A percentile compares a stretch with the other conserved stretches of the same genome.
These are phyloP conservation scores for Marisa cornuarietis DNA, from an alignment of 1,140 invertebrate genomes.

Conservation along the genomic window DNA sequence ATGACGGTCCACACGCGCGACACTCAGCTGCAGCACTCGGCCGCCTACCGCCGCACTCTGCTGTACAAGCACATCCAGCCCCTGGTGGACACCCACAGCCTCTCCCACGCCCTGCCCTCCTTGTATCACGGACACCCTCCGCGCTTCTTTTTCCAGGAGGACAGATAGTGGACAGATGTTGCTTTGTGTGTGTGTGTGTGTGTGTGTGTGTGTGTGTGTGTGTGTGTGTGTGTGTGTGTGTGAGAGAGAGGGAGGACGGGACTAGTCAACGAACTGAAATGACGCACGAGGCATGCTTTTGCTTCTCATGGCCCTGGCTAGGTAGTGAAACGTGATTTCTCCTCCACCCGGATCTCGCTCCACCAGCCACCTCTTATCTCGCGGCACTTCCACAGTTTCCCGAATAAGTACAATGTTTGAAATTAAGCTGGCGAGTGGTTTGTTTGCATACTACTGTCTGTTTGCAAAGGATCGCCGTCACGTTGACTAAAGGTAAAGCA, in stretches of 20 bases:
- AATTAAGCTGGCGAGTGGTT: too few relatives aligned
- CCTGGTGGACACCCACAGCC: conserved; percentile 2
- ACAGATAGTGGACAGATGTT: conserved; percentile 2
- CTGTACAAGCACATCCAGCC: conserved; percentile 25
- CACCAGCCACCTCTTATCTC: background rate
- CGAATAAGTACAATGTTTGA: too few relatives aligned
- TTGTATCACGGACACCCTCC: conserved; percentile 12
- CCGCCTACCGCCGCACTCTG: conserved; percentile 16
- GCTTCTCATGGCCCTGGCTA: background rate
- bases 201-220: too few relatives aligned
- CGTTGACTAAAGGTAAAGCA: too few relatives aligned
- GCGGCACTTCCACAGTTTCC: background rate
- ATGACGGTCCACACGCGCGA: conserved; percentile 13
- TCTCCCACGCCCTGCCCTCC: conserved; percentile 6
- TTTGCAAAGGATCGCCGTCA: too few relatives aligned
- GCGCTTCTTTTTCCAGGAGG: conserved; percentile 13
- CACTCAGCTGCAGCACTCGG: conserved; percentile 19
- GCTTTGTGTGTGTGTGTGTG: too few relatives aligned
- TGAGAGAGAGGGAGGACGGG: too few relatives aligned
- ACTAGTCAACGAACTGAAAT: background rate
- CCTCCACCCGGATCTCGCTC: background rate
- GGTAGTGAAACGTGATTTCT: background rate
- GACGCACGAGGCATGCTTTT: too few relatives aligned
- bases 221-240: too few relatives aligned
- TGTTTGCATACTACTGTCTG: too few relatives aligned